Evolutionary conservation across 2,888 invertebrate species (phyloP).

Genomic region (Meloe dianella): DNA sequence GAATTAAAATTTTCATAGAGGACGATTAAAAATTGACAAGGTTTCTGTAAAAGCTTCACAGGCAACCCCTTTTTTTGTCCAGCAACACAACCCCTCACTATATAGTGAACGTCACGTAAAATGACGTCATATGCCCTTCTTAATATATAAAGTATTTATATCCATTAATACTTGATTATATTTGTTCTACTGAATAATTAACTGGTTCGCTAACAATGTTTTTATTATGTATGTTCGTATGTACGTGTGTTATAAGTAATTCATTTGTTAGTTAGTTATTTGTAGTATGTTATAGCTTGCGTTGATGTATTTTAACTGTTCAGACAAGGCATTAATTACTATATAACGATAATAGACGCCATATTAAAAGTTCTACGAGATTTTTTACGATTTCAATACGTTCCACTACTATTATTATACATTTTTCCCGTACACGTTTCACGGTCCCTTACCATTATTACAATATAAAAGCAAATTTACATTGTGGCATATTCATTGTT

Average conservation of each 20-base stretch:
- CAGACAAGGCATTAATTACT: slow-evolving; percentile 40
- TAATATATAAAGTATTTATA: slow-evolving; percentile 49
- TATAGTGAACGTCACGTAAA: slow-evolving; percentile 42
- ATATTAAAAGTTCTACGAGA: slow-evolving; percentile 15
- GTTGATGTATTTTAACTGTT: slow-evolving; percentile 45
- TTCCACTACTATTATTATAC: not conserved
- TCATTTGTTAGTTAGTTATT: slow-evolving; percentile 39
- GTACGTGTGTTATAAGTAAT: slow-evolving; percentile 48
- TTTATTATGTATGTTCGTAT: slow-evolving; percentile 51
- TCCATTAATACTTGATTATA: slow-evolving; percentile 53
- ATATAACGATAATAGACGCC: slow-evolving; percentile 12
- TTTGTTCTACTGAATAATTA: slow-evolving; percentile 53
- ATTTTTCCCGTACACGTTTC: slow-evolving; percentile 17
- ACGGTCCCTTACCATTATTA: slow-evolving; percentile 27
- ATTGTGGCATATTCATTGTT: slow-evolving; percentile 24
- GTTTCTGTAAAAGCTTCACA: slow-evolving; percentile 45
- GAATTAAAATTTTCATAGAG: slow-evolving; percentile 42
- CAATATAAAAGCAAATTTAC: slow-evolving; percentile 30
- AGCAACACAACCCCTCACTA: not conserved
- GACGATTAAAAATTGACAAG: slow-evolving; percentile 44
- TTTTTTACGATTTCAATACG: not conserved
- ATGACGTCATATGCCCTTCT: slow-evolving; percentile 51
- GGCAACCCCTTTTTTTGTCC: slow-evolving; percentile 44
- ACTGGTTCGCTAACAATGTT: slow-evolving; percentile 53
- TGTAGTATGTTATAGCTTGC: slow-evolving; percentile 34